Evolutionary conservation across 2,797 vertebrate species (phyloP).

Genomic region (Lagocephalus sceleratus): DNA sequence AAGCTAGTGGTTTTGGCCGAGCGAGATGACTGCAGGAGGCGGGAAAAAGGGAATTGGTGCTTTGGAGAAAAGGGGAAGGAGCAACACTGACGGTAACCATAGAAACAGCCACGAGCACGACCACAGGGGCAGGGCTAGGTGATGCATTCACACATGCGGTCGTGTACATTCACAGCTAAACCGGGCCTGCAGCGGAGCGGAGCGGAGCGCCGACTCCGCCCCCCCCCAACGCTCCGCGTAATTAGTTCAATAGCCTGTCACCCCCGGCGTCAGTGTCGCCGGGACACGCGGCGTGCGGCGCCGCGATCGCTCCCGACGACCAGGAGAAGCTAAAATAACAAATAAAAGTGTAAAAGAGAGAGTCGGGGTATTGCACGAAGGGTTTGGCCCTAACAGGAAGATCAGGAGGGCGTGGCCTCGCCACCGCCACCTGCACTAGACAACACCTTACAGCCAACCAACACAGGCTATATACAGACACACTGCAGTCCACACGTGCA

Average conservation of each 20-base stretch:
- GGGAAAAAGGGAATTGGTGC: slow-evolving; percentile 38
- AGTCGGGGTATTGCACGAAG: slow-evolving; percentile 74
- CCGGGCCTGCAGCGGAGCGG: no score
- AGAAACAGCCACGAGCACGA: slow-evolving; percentile 46
- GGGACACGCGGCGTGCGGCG: no score
- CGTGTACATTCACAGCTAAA: slow-evolving; percentile 58
- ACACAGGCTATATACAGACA: slow-evolving; percentile 72
- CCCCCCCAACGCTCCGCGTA: slow-evolving; percentile 61
- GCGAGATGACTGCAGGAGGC: slow-evolving; percentile 36
- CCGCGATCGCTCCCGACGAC: no score
- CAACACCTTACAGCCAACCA: slow-evolving; percentile 70
- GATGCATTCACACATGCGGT: slow-evolving; percentile 43
- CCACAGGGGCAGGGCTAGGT: slow-evolving; percentile 10
- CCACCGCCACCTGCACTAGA: slow-evolving; percentile 68
- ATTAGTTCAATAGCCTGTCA: slow-evolving; percentile 76
- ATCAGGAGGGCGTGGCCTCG: slow-evolving; percentile 70
- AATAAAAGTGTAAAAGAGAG: slow-evolving; percentile 56
- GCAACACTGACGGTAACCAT: slow-evolving; percentile 66
- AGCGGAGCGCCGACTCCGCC: no score
- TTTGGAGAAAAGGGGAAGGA: slow-evolving; percentile 24
- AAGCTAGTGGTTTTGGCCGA: slow-evolving; percentile 62
- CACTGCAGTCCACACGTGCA: slow-evolving; percentile 35
- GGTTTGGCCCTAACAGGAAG: slow-evolving; percentile 68
- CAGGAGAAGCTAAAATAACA: slow-evolving; percentile 30
- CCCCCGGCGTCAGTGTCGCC: no score